phyloP scores from a whole-genome alignment of 1,140 invertebrate genomes.

The Drepana arcuata region DNA sequence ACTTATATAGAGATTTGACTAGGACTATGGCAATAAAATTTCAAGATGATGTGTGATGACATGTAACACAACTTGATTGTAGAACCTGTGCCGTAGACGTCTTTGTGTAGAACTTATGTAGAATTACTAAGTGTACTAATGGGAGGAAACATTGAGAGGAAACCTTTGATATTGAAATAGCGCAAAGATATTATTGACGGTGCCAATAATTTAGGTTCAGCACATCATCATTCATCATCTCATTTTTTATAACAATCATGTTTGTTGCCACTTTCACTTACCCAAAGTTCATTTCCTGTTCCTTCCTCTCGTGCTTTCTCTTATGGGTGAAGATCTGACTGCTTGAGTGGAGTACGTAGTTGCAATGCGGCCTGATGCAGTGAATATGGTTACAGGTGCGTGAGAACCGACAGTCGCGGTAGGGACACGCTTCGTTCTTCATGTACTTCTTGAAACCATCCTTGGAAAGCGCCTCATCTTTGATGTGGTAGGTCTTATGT shows the following conservation, averaged over 20 bases:
- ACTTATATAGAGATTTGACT: no score
- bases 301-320: conserved; percentile 95
- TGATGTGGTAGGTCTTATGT: conserved; percentile 98
- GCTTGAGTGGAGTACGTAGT: conserved; percentile 95
- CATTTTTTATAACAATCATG: no score
- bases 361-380: conserved; percentile 95
- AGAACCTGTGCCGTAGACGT: no score
- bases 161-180: no score
- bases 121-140: no score
- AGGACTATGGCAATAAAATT: no score
- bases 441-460: conserved; percentile 99
- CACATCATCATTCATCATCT: neutral
- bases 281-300: conserved; percentile 80
- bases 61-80: no score
- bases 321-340: conserved; percentile 98
- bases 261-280: conserved; percentile 31
- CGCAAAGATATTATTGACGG: no score
- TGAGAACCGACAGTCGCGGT: conserved; percentile 93
- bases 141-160: no score
- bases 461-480: conserved; percentile 94
- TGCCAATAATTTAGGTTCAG: no score
- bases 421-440: conserved; percentile 95
- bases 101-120: no score
- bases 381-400: conserved; percentile 98
- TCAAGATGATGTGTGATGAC: no score